Evolutionary conservation across 2,888 invertebrate genomes (phyloP).

Genomic region (Drosophila infuscata): DNA sequence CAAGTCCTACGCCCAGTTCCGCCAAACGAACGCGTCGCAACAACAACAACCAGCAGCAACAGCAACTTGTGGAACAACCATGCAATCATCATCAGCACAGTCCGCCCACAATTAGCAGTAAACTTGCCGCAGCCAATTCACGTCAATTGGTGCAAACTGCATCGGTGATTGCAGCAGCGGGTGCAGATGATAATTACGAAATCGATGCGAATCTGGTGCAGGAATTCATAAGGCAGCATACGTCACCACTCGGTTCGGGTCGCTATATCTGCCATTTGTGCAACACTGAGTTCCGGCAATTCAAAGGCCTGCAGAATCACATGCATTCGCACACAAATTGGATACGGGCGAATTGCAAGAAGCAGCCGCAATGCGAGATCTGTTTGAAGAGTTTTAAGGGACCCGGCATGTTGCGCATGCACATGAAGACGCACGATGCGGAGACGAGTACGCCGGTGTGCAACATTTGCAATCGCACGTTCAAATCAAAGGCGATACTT

Average conservation of each 20-base stretch:
- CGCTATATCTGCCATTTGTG: constrained; percentile 88
- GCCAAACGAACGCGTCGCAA: constrained; percentile 59
- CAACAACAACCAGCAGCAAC: constrained; percentile 35
- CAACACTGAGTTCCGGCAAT: constrained; percentile 88
- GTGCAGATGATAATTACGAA: constrained; percentile 81
- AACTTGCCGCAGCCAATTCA: constrained; percentile 71
- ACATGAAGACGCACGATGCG: constrained; percentile 88
- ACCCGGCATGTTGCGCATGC: constrained; percentile 89
- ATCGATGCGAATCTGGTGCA: constrained; percentile 82
- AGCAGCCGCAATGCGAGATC: constrained; percentile 88
- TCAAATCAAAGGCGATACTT: constrained; percentile 87
- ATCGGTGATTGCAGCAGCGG: constrained; percentile 79
- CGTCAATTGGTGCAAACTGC: constrained; percentile 82
- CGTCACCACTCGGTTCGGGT: constrained; percentile 87
- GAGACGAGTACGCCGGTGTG: constrained; percentile 87
- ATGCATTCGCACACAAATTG: constrained; percentile 88
- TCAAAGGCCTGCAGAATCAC: constrained; percentile 87
- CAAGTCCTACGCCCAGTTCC: constrained; percentile 63
- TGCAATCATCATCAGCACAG: constrained; percentile 65
- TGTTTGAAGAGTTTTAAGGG: constrained; percentile 88
- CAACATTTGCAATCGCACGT: constrained; percentile 87
- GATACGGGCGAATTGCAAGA: constrained; percentile 89
- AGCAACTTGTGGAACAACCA: constrained; percentile 50
- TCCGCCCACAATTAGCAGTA: constrained; percentile 57
- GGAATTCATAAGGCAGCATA: constrained; percentile 85